Percentiles rank a stretch among this genome's conserved stretches.
phyloP scores from a whole-genome alignment of 2,113 vertebrate genomes.

The Fulmarus glacialis region DNA sequence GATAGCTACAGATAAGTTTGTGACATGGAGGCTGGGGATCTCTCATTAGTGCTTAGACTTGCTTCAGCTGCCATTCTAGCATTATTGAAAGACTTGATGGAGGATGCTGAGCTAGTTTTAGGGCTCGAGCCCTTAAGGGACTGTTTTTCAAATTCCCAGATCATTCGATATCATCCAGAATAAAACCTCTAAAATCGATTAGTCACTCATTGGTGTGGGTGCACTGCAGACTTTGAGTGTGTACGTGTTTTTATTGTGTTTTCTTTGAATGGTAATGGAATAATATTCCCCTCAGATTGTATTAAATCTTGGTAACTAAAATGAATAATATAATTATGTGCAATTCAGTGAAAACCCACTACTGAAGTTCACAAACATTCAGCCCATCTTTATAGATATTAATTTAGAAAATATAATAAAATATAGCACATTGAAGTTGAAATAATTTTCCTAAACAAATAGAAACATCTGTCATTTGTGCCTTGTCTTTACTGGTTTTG shows the following conservation, averaged over 20 bases:
- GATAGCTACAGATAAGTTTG: neutral
- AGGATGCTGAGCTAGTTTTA: neutral
- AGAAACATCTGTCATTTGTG: neutral
- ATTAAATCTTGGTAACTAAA: neutral
- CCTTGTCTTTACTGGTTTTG: neutral
- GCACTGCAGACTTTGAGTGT: neutral
- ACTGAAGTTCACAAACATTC: neutral
- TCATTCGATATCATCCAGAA: neutral
- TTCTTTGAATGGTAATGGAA: neutral
- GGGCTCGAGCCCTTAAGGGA: neutral
- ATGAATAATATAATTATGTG: neutral
- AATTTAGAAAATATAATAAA: neutral
- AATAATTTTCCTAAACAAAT: neutral
- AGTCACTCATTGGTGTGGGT: neutral
- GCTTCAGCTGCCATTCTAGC: neutral
- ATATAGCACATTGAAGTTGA: neutral
- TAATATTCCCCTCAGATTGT: neutral
- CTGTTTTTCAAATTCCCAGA: neutral
- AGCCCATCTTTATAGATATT: neutral
- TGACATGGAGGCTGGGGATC: neutral
- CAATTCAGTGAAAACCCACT: neutral
- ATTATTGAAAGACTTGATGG: neutral
- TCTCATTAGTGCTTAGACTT: neutral
- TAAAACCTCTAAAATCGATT: neutral
- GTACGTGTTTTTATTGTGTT: neutral